Evolutionary conservation across 37 sponge, comb jelly and placozoan genomes (phyloP).

Genomic region (Cladorhizidae sp.): DNA sequence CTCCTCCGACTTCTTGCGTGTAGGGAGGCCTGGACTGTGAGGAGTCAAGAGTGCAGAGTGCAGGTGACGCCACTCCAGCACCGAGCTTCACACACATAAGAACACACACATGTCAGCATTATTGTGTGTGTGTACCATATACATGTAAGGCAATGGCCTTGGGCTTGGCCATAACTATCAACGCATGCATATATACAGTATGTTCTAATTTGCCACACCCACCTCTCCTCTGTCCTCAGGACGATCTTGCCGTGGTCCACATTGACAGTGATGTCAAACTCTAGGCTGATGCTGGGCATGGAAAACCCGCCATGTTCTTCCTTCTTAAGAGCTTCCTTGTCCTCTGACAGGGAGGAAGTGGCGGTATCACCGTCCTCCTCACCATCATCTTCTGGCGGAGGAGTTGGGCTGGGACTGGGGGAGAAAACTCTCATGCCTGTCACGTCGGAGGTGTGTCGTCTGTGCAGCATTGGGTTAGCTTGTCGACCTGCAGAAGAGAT

Average conservation of each 20-base stretch:
- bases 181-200: background rate
- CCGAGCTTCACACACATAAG: too few relatives aligned
- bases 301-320: constrained; percentile 8
- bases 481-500: background rate
- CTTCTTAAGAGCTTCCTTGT: background rate
- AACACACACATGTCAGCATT: too few relatives aligned
- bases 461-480: background rate
- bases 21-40: background rate
- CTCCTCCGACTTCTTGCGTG: background rate
- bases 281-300: constrained; percentile 55
- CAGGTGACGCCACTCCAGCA: background rate
- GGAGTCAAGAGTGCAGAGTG: background rate
- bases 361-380: background rate
- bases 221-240: constrained; percentile 54
- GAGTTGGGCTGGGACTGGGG: background rate
- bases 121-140: too few relatives aligned
- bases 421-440: constrained; percentile 1
- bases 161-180: background rate
- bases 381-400: background rate
- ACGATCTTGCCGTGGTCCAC: constrained; percentile 66
- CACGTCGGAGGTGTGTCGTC: constrained; percentile 30
- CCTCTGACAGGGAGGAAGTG: background rate
- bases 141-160: too few relatives aligned
- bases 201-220: background rate
- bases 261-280: constrained; percentile 62